Evolutionary conservation across 2,797 vertebrate genomes (phyloP).

Genomic region (Hemitrygon akajei): DNA sequence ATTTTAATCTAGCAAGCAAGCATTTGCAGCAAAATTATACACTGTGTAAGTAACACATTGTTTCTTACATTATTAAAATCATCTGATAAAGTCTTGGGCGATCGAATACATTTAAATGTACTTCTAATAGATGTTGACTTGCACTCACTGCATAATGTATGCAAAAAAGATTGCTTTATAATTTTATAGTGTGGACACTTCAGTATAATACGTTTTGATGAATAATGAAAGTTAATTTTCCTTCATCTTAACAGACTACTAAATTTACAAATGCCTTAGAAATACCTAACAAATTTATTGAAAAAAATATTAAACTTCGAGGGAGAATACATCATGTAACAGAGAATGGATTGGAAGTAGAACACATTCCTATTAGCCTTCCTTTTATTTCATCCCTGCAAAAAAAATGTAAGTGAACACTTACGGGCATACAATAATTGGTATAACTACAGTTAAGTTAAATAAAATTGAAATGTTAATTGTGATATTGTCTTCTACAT

Average conservation of each 20-base stretch:
- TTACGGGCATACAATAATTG: too few relatives aligned
- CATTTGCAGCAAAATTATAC: background rate
- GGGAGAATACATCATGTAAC: constrained; percentile 69
- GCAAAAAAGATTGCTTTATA: background rate
- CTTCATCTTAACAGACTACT: constrained; percentile 51
- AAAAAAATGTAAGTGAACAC: constrained; percentile 61
- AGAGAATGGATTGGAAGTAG: constrained; percentile 72
- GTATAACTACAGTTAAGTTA: background rate
- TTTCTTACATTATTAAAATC: background rate
- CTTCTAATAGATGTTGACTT: background rate
- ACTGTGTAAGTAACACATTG: background rate
- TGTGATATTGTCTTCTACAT: background rate
- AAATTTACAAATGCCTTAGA: constrained; percentile 71
- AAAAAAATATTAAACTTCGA: constrained; percentile 75
- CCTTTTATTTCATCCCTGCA: constrained; percentile 68
- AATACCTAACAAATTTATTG: constrained; percentile 76
- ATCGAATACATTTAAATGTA: background rate
- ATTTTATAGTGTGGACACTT: background rate
- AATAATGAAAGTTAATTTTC: constrained; percentile 38
- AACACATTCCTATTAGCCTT: constrained; percentile 77
- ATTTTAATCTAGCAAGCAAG: background rate
- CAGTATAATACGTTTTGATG: background rate
- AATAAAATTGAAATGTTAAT: background rate
- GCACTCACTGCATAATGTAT: background rate
- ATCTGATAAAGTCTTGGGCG: background rate